Evolutionary conservation across 2,797 vertebrate species (phyloP).

Genomic region (Gallinago solitaria): DNA sequence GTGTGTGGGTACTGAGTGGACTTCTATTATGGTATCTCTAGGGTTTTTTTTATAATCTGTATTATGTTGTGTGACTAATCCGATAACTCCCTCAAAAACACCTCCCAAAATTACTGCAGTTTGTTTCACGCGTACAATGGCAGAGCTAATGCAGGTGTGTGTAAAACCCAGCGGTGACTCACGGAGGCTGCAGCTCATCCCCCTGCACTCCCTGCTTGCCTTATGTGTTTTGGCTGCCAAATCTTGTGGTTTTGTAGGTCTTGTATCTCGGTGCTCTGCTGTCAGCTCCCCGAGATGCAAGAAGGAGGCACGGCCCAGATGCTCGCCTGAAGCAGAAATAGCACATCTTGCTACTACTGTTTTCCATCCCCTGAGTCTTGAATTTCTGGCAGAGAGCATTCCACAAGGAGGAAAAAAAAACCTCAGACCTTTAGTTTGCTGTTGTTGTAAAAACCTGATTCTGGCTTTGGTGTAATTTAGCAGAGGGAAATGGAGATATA

Average conservation of each 20-base stretch:
- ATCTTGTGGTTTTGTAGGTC: slow-evolving; percentile 23
- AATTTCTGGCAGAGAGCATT: background rate
- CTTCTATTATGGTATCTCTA: fast-evolving
- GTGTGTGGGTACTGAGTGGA: background rate
- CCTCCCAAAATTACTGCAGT: background rate
- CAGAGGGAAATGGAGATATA: background rate
- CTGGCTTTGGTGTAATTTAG: background rate
- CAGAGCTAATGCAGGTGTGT: background rate
- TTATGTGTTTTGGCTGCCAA: slow-evolving; percentile 12
- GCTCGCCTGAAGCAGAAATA: slow-evolving; percentile 51
- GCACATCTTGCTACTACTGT: background rate
- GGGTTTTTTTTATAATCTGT: no score
- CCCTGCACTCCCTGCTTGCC: background rate
- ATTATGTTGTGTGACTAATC: background rate
- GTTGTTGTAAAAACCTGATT: background rate
- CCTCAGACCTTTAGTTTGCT: background rate
- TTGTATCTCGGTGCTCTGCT: slow-evolving; percentile 5
- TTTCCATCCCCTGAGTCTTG: background rate
- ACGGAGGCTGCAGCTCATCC: background rate
- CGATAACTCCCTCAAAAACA: background rate
- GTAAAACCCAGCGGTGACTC: background rate
- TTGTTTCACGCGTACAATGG: fast-evolving
- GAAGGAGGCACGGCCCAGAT: background rate
- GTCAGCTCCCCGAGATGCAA: background rate
- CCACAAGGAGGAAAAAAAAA: background rate